phyloP scores from a whole-genome alignment of 2,888 invertebrate genomes.

The Hoplodrina ambigua region DNA sequence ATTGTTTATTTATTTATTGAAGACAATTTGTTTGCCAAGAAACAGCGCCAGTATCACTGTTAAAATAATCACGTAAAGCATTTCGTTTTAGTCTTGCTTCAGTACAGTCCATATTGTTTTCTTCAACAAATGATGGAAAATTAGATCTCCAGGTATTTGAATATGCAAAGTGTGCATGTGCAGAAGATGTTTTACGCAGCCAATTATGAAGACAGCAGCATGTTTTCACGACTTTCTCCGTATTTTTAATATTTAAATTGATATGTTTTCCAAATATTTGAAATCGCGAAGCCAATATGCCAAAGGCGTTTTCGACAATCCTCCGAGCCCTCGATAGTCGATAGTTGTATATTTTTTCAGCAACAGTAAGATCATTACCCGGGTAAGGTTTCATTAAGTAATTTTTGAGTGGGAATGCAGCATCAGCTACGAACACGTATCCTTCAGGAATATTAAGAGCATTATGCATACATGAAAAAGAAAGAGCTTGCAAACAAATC shows the following conservation, averaged over 20 bases:
- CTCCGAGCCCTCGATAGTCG: slow-evolving; percentile 47
- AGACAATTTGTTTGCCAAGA: slow-evolving; percentile 34
- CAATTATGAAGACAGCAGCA: slow-evolving; percentile 45
- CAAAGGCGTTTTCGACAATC: slow-evolving; percentile 51
- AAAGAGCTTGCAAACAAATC: too few species aligned
- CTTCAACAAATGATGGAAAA: slow-evolving; percentile 37
- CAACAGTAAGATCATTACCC: slow-evolving; percentile 22
- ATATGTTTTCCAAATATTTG: slow-evolving; percentile 44
- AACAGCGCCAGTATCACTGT: slow-evolving; percentile 37
- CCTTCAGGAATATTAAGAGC: slow-evolving; percentile 26
- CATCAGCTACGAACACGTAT: slow-evolving; percentile 39
- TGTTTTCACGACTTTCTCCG: slow-evolving; percentile 44
- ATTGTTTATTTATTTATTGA: slow-evolving; percentile 37
- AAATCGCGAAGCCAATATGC: slow-evolving; percentile 26
- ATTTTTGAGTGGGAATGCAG: slow-evolving; percentile 42
- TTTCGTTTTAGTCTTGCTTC: slow-evolving; percentile 38
- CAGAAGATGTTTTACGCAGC: slow-evolving; percentile 33
- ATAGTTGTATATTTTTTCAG: slow-evolving; percentile 47
- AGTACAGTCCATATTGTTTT: slow-evolving; percentile 37
- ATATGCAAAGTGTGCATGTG: slow-evolving; percentile 31
- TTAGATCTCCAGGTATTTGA: slow-evolving; percentile 38
- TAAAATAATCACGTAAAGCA: slow-evolving; percentile 38
- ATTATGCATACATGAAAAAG: slow-evolving; percentile 3
- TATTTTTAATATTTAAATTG: slow-evolving; percentile 38
- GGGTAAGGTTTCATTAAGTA: slow-evolving; percentile 35